Evolutionary conservation across 2,113 vertebrate genomes (phyloP).

Genomic region (Jaculus jaculus): DNA sequence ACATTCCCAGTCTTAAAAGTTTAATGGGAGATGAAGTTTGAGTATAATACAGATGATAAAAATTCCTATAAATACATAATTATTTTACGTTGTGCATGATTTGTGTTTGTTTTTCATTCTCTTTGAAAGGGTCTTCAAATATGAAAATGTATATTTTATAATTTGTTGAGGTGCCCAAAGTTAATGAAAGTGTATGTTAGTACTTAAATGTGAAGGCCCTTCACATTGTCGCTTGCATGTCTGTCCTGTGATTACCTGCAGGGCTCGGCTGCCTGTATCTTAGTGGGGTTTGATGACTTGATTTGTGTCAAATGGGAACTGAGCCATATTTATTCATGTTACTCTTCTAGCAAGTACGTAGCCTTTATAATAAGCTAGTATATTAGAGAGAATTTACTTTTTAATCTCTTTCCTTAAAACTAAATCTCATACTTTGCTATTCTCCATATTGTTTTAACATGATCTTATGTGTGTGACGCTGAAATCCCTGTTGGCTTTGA

Average conservation of each 20-base stretch:
- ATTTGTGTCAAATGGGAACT: background rate
- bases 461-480: background rate
- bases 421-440: background rate
- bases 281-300: background rate
- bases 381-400: too few species aligned
- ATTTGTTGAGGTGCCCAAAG: conserved; percentile 6
- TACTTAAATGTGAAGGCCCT: conserved; percentile 7
- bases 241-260: background rate
- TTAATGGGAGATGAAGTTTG: conserved; percentile 40
- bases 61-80: conserved; percentile 13
- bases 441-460: background rate
- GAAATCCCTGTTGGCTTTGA: background rate
- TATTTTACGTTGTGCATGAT: conserved; percentile 37
- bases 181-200: background rate
- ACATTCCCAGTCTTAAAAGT: conserved; percentile 6
- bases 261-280: background rate
- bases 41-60: conserved; percentile 9
- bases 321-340: background rate
- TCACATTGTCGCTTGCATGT: background rate
- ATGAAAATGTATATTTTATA: background rate
- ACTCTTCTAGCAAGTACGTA: background rate
- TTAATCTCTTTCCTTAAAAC: too few species aligned
- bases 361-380: background rate
- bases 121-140: conserved; percentile 26
- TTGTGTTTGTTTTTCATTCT: background rate